These are phyloP conservation scores for Hemiprocne comata DNA, from an alignment of 2,113 vertebrate genomes.

Conservation along the genomic window DNA sequence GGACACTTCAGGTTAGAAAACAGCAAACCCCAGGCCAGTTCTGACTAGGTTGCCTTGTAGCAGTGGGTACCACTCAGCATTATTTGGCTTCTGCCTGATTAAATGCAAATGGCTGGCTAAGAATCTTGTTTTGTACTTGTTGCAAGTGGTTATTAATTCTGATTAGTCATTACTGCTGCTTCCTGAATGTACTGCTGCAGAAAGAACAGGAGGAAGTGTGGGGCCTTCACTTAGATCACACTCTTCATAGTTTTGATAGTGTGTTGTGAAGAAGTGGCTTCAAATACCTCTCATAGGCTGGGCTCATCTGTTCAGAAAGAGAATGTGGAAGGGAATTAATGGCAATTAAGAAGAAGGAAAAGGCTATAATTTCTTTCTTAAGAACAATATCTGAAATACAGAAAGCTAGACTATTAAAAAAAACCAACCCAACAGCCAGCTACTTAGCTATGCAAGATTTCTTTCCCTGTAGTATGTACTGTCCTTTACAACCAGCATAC, in stretches of 20 bases:
- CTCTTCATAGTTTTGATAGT: conserved; percentile 72
- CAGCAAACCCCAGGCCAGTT: not conserved
- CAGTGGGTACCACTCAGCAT: not conserved
- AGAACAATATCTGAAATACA: not conserved
- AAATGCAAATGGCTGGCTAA: not conserved
- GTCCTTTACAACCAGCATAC: not conserved
- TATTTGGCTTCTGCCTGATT: conserved; percentile 18
- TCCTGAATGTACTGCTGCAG: not conserved
- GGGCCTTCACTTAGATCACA: not conserved
- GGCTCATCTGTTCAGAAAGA: conserved; percentile 70
- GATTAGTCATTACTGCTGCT: conserved; percentile 44
- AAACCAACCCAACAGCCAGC: not conserved
- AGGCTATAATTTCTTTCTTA: not conserved
- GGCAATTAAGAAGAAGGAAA: not conserved
- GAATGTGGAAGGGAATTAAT: conserved; percentile 12
- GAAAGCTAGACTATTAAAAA: not conserved
- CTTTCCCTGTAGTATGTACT: not conserved
- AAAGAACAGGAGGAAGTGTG: not conserved
- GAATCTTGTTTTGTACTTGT: not conserved
- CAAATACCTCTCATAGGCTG: conserved; percentile 77
- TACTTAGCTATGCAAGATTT: not conserved
- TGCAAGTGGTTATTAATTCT: conserved; percentile 45
- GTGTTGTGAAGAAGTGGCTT: conserved; percentile 75
- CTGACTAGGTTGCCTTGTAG: not conserved
- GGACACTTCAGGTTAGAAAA: not conserved